Conservation (phyloP, 1,140 invertebrate species). For the Teleogryllus occipitalis region DNA sequence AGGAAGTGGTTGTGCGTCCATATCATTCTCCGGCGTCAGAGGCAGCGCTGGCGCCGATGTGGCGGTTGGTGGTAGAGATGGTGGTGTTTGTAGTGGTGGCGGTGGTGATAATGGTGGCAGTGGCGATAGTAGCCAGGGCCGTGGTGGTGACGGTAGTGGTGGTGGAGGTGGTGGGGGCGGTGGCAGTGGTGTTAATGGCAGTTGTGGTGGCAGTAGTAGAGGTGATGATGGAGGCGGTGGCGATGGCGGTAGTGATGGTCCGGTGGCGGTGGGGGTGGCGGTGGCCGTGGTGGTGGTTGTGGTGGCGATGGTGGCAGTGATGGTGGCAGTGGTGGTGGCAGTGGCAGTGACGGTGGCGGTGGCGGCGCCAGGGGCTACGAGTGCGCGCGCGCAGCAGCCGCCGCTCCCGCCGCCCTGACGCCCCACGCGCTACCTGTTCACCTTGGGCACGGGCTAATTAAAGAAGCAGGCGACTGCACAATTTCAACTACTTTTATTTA, state of each 20-base stretch:
- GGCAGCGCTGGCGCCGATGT: background rate
- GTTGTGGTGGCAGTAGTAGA: background rate
- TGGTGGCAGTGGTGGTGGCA: background rate
- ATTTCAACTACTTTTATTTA: constrained; percentile 6
- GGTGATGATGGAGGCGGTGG: too few species aligned
- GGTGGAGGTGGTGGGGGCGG: background rate
- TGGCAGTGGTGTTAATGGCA: background rate
- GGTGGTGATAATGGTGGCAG: background rate
- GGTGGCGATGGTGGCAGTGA: background rate
- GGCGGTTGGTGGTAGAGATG: background rate
- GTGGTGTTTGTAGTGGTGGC: too few species aligned
- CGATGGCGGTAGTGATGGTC: too few species aligned
- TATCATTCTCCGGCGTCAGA: too few species aligned
- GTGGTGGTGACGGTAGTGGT: background rate
- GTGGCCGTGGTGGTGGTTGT: background rate
- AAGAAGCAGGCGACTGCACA: background rate
- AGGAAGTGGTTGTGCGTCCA: too few species aligned
- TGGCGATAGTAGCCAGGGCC: background rate
- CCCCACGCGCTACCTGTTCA: background rate
- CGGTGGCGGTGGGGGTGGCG: too few species aligned
- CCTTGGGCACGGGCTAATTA: background rate
- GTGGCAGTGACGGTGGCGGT: background rate
- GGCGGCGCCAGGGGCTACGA: background rate
- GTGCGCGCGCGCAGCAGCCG: too few species aligned
- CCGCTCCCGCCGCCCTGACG: background rate